Evolutionary conservation across 2,113 vertebrate genomes (phyloP), one percentile per base, ranked within the genome.

Genomic region (Channa argus): DNA sequence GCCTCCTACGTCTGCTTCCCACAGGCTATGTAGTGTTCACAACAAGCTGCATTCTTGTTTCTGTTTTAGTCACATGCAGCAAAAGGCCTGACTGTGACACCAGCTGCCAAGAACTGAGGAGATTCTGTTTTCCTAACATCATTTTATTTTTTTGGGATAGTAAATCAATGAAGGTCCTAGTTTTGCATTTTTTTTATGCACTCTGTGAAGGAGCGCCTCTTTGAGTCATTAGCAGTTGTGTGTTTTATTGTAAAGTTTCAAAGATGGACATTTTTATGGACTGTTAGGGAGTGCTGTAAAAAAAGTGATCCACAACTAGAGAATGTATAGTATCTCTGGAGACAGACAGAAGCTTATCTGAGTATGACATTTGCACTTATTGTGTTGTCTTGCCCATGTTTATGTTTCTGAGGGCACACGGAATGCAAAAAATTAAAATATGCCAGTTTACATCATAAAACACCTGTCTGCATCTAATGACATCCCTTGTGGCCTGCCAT

Each of bases 1-100:
- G 55, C 89, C 91, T 91, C 89, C 86, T 80, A 87, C 91, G 34
- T 55, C 37, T 41, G 56, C 77, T 85, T 89, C 85, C 83, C 90
- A 90, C 91, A 82, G 62, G 53, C 88, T 41, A 5, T 14, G 69
- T 60, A 54, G 82, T 60, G 84, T 84, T 86, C 74, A 92, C 88
- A 92, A 90, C 88, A 84, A 77, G 80, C 65, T 38, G 63, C 80
- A 68, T 79, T 90, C 88, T 92, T 85, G 73, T 81, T 84, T 86
- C 62, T 71, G 6, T 36, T 52, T 59, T 74, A 79, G 84, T 88
- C 89, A 91, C 89, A 92, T 87, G 88, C 47, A 72, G 64, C 53
- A 45, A 37, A 80, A 59, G 67, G 66, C 44, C 69, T 33, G 61
- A 77, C 44, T 68, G 46, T 79, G 51, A 65, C 50, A 59, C 45